Base-by-base conservation (phyloP, 2,797 vertebrate genomes). In the Salmo trutta region DNA sequence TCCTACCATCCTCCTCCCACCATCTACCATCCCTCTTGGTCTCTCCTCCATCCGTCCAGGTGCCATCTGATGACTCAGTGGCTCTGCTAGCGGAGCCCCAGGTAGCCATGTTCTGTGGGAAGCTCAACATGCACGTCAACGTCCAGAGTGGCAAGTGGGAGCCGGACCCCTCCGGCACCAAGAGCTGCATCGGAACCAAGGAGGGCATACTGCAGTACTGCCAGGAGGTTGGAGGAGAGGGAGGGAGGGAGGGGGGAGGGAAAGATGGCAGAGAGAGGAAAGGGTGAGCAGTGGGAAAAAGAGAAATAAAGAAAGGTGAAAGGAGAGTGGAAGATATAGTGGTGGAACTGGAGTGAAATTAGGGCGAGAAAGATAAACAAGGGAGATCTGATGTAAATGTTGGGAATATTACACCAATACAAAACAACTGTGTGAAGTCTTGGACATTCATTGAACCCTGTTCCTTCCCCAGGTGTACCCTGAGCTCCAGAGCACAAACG, bases 61-160 rank as follows among this genome's bases (percentile, higher is more conserved):
- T 95, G 66, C 92, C 93, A 27, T 86, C 85, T 31, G 93, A 95
- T 84, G 93, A 94, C 85, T 89, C 91, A 0, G 84, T 92, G 85
- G 90, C 89, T 78, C 86, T 93, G 84, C 86, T 97, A 73, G 97
- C 96, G 0, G 98, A 99, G 88, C 98, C 98, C 77, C 97, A 99
- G 70, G 96, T 99, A 80, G 98, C 98, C 77, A 99, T 99, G 97
- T 97, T 97, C 89, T 99, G 98, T 6, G 97, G 97, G 62, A 98
- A 97, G 90, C 93, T 98, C 79, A 99, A 99, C 88, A 99, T 99
- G 98, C 97, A 98, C 36, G 95, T 99, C 89, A 97, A 98, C 27
- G 95, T 99, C 84, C 97, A 99, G 93, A 99, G 93, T 24, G 98
- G 98, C 81, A 97, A 97, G 86, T 99, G 98, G 98, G 97, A 98